Conservation (phyloP, 2,797 vertebrate species). For the Pelodytes ibericus region DNA sequence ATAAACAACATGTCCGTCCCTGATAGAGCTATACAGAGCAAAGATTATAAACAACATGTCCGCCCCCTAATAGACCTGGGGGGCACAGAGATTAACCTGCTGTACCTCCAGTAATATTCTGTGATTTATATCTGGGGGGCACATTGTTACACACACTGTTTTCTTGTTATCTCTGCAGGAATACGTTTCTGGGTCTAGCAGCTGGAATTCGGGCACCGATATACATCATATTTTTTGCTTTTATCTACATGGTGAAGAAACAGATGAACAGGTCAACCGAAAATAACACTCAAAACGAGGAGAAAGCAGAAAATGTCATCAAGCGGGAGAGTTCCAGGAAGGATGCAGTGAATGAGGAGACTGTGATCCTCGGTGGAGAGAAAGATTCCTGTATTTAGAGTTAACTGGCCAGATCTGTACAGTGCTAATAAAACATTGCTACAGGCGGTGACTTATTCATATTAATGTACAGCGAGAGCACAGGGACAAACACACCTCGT, state of each 20-base stretch:
- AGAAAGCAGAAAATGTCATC: background rate
- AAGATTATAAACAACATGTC: too few species aligned
- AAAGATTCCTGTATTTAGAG: conserved; percentile 32
- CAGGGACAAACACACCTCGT: background rate
- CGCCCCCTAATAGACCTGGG: too few species aligned
- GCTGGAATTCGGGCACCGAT: conserved; percentile 20
- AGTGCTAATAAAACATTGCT: background rate
- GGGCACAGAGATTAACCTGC: too few species aligned
- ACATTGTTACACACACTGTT: too few species aligned
- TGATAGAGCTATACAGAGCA: too few species aligned
- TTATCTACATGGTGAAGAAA: conserved; percentile 35
- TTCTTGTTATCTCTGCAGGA: conserved; percentile 5
- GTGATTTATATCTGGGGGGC: too few species aligned
- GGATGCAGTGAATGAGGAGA: background rate
- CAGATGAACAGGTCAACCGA: background rate
- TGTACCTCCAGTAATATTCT: too few species aligned
- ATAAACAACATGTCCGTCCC: too few species aligned
- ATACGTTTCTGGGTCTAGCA: conserved; percentile 34
- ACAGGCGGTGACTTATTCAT: background rate
- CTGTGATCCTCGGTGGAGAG: background rate
- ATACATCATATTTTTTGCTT: conserved; percentile 13
- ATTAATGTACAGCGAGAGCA: background rate
- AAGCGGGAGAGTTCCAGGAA: background rate
- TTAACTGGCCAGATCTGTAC: background rate
- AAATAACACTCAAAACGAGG: background rate